Conservation (phyloP, 2,888 invertebrate species). For the Nomada hirtipes region DNA sequence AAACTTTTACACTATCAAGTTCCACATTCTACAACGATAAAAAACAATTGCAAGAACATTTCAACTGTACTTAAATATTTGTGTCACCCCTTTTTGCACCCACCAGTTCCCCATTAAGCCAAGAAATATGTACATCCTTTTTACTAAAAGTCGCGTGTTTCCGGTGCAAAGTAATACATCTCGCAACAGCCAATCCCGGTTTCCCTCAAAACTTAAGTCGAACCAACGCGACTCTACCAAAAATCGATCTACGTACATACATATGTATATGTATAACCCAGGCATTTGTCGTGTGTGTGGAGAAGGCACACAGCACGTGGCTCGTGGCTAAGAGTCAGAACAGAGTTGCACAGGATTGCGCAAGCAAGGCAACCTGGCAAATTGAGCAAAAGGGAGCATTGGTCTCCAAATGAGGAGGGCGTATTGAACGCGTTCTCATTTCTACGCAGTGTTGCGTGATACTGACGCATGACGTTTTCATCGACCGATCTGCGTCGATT, state of each 20-base stretch:
- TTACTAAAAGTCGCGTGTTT: background rate
- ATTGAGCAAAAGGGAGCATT: constrained; percentile 21
- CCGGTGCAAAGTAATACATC: constrained; percentile 14
- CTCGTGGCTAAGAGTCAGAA: constrained; percentile 29
- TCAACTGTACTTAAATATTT: too few relatives aligned
- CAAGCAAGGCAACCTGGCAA: constrained; percentile 29
- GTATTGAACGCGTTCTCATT: constrained; percentile 5
- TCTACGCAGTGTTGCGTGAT: constrained; percentile 7
- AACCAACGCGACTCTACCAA: constrained; percentile 13
- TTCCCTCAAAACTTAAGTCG: constrained; percentile 24
- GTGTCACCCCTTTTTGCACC: background rate
- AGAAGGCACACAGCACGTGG: background rate
- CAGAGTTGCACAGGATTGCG: constrained; percentile 53
- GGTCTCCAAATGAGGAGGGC: background rate
- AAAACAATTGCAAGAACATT: too few relatives aligned
- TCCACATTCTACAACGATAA: too few relatives aligned
- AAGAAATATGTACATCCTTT: background rate
- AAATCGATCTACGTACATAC: constrained; percentile 39
- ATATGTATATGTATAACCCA: background rate
- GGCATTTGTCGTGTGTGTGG: background rate
- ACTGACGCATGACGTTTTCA: background rate
- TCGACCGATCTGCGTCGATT: background rate
- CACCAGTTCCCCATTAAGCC: background rate
- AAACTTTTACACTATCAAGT: too few relatives aligned
- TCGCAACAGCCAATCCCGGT: background rate